phyloP scores from a whole-genome alignment of 2,797 vertebrate species.

The Rhynchotus rufescens region DNA sequence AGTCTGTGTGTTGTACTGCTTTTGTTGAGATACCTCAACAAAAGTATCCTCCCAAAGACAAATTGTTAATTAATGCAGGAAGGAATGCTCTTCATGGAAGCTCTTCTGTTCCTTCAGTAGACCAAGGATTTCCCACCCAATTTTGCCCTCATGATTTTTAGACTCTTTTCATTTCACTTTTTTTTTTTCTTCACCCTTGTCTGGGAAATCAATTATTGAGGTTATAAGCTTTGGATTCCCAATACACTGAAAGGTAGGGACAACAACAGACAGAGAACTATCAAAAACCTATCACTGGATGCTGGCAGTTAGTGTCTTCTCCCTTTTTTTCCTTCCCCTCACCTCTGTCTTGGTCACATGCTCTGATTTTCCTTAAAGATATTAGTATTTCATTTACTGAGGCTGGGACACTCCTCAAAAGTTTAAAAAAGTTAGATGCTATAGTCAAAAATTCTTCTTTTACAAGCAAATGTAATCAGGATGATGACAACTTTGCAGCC shows the following conservation, averaged over 20 bases:
- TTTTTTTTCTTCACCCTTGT: background rate
- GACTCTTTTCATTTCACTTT: background rate
- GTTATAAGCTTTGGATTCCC: background rate
- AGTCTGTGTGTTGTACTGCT: background rate
- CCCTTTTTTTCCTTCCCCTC: background rate
- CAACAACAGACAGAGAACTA: background rate
- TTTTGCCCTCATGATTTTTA: background rate
- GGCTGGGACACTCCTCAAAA: background rate
- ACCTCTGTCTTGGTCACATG: background rate
- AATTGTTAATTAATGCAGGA: too few species aligned
- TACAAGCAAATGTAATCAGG: background rate
- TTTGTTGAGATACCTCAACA: background rate
- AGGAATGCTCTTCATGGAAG: background rate
- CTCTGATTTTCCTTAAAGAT: background rate
- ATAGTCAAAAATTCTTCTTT: background rate
- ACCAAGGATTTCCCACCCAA: background rate
- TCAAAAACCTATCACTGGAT: background rate
- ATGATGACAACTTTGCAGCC: background rate
- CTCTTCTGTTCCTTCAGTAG: background rate
- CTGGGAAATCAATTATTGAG: background rate
- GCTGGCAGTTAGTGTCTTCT: background rate
- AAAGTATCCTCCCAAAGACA: background rate
- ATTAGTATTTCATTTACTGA: background rate
- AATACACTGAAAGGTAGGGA: background rate
- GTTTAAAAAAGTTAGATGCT: background rate